A percentile compares a stretch with the other conserved stretches of the same genome.
Conservation (phyloP, 2,113 vertebrate genomes). For the Pterophyllum scalare region DNA sequence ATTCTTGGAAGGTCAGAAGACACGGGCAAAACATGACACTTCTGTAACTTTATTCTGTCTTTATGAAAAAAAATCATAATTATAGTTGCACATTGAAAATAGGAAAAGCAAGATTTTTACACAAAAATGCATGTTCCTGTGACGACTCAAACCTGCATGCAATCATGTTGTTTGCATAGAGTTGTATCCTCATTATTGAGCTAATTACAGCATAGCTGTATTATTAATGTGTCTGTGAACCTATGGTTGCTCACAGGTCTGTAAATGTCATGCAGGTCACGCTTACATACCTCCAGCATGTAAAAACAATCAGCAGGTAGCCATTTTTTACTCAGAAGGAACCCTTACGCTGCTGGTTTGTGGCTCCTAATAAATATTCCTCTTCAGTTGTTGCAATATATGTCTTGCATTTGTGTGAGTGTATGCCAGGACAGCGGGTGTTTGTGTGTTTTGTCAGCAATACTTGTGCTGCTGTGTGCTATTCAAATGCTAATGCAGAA, state of each 20-base stretch:
- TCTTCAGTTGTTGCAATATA: background rate
- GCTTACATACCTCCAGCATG: background rate
- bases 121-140: background rate
- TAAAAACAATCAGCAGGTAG: slow-evolving; percentile 16
- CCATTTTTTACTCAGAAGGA: background rate
- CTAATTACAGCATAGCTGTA: slow-evolving; percentile 39
- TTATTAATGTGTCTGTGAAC: slow-evolving; percentile 33
- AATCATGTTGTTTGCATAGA: slow-evolving; percentile 47
- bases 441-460: slow-evolving; percentile 52
- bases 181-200: slow-evolving; percentile 32
- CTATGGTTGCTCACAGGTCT: slow-evolving; percentile 5
- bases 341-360: background rate
- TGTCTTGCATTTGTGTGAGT: slow-evolving; percentile 18
- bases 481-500: slow-evolving; percentile 64
- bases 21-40: background rate
- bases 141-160: slow-evolving; percentile 4
- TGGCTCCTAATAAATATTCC: background rate
- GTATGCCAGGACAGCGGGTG: background rate
- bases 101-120: background rate
- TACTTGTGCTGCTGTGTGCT: slow-evolving; percentile 19
- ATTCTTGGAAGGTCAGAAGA: background rate
- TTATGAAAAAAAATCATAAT: background rate
- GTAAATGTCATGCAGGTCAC: background rate
- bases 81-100: background rate
- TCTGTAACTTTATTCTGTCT: background rate